Percentiles rank a stretch among this genome's conserved stretches.
phyloP scores from a whole-genome alignment of 2,797 vertebrate species.

The Petrocephalus sullivani region DNA sequence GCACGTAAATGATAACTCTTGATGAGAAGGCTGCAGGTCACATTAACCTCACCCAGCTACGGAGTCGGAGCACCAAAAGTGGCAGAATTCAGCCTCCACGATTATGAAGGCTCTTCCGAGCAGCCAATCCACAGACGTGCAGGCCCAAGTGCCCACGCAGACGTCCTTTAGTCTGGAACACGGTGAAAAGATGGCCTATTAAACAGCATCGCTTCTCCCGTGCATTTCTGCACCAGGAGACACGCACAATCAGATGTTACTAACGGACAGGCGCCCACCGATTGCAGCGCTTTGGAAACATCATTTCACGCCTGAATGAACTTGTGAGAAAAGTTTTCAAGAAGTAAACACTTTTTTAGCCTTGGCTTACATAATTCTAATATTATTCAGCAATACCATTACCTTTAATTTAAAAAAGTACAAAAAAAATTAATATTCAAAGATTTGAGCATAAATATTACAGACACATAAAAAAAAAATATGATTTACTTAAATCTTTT shows the following conservation, averaged over 20 bases:
- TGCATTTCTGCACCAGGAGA: background rate
- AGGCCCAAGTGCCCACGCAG: background rate
- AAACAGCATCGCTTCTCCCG: background rate
- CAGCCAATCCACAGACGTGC: background rate
- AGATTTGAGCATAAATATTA: background rate
- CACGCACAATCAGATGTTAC: background rate
- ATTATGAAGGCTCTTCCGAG: background rate
- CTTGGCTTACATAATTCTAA: background rate
- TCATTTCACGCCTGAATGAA: background rate
- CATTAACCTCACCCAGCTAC: background rate
- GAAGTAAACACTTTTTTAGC: constrained; percentile 1
- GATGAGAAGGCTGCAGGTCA: background rate
- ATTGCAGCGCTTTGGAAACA: background rate
- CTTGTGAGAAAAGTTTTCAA: background rate
- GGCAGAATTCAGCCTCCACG: background rate
- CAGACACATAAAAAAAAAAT: background rate
- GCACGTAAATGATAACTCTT: background rate
- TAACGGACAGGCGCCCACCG: background rate
- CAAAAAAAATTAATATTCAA: background rate
- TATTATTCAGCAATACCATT: background rate
- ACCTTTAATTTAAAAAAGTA: background rate
- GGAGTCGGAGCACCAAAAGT: background rate
- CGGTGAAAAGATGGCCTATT: background rate
- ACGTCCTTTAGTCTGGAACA: background rate
- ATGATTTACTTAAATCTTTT: background rate